These are phyloP conservation scores for Hypsibius dujardini DNA, from an alignment of 1,140 invertebrate species.

Conservation along the genomic window DNA sequence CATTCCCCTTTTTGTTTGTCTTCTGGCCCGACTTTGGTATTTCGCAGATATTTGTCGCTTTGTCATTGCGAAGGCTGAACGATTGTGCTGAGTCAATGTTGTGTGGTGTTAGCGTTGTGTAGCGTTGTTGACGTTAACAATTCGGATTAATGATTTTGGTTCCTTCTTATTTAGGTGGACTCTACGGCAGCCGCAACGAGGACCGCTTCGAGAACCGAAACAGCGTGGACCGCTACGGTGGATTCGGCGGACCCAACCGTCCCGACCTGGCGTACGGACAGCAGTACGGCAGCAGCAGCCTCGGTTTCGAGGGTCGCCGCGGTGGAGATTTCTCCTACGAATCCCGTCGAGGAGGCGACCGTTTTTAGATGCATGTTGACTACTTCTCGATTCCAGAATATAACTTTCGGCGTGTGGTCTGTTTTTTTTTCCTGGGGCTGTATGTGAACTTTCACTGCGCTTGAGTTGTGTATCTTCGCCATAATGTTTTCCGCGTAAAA, in stretches of 20 bases:
- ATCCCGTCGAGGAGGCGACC: neutral
- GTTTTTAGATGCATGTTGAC: too few species aligned
- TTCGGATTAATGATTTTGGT: too few species aligned
- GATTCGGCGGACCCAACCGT: constrained; percentile 15
- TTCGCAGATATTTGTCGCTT: too few species aligned
- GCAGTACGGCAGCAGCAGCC: neutral
- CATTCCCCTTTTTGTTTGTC: too few species aligned
- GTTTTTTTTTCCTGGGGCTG: neutral
- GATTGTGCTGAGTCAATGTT: too few species aligned
- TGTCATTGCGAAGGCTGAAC: too few species aligned
- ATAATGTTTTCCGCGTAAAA: too few species aligned
- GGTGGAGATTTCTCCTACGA: neutral
- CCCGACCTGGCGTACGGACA: constrained; percentile 6
- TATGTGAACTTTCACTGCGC: neutral
- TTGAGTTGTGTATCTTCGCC: too few species aligned
- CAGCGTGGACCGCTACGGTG: neutral
- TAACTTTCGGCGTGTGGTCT: neutral
- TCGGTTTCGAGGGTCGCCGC: neutral
- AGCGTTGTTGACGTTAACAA: too few species aligned
- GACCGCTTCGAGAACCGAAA: neutral
- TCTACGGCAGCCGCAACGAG: neutral
- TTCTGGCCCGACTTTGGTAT: too few species aligned
- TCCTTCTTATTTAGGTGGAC: neutral
- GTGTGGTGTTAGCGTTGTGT: too few species aligned
- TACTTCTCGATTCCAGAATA: neutral